A percentile compares a stretch with the other conserved stretches of the same genome.
These are phyloP conservation scores for Glaucomys volans DNA, from an alignment of 2,113 vertebrate species.

Conservation along the genomic window DNA sequence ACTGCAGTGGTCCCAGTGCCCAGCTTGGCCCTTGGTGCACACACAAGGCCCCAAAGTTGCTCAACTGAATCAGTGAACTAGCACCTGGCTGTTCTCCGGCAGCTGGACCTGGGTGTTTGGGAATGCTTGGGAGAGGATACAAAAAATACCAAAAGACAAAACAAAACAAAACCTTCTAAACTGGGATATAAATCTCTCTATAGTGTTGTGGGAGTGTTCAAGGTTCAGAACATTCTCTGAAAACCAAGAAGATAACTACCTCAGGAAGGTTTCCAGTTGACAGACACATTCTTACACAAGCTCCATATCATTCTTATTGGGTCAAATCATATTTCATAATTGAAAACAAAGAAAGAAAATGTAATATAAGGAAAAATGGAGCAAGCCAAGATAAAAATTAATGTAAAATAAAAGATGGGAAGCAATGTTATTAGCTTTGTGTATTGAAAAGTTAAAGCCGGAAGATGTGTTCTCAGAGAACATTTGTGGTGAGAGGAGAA, in stretches of 20 bases:
- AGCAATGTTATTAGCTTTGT: background rate
- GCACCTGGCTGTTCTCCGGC: background rate
- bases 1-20: too few relatives aligned
- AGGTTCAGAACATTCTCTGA: background rate
- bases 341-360: background rate
- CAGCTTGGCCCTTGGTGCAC: background rate
- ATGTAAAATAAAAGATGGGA: slow-evolving; percentile 3
- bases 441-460: background rate
- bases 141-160: slow-evolving; percentile 18
- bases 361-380: background rate
- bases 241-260: background rate
- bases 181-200: background rate
- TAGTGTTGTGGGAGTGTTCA: background rate
- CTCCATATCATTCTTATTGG: background rate
- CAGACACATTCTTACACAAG: background rate
- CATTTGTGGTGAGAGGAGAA: background rate
- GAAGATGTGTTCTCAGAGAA: background rate
- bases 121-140: background rate
- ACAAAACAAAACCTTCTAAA: background rate
- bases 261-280: background rate
- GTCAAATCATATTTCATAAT: background rate
- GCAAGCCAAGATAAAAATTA: background rate
- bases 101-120: background rate
- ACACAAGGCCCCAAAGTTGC: background rate
- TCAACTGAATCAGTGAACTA: background rate